Evolutionary conservation across 1,140 invertebrate species (phyloP).

Genomic region (Heliconius hewitsoni): DNA sequence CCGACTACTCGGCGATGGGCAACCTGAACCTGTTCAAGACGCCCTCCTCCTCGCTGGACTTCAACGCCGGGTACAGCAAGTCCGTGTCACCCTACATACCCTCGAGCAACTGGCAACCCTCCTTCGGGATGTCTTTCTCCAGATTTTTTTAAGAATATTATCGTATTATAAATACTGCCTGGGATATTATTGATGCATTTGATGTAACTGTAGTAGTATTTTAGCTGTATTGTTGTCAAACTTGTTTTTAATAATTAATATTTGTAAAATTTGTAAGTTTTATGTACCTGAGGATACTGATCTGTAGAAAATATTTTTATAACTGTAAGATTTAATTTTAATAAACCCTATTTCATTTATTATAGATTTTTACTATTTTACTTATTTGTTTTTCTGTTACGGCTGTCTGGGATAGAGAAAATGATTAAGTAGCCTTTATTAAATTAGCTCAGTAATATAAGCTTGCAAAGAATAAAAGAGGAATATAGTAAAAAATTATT

Average conservation of each 20-base stretch:
- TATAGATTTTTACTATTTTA: not conserved
- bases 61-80: slow-evolving; percentile 54
- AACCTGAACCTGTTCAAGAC: slow-evolving; percentile 58
- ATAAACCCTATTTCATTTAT: not conserved
- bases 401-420: not conserved
- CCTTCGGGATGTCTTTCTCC: slow-evolving; percentile 41
- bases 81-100: slow-evolving; percentile 50
- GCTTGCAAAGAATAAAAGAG: no score
- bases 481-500: no score
- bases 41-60: slow-evolving; percentile 52
- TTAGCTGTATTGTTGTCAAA: no score
- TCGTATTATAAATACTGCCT: not conserved
- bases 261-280: not conserved
- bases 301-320: not conserved
- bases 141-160: slow-evolving; percentile 42
- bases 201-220: not conserved
- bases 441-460: no score
- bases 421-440: no score
- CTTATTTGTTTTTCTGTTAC: no score
- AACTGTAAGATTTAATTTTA: not conserved
- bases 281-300: not conserved
- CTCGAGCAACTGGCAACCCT: slow-evolving; percentile 49
- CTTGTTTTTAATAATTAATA: no score
- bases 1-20: slow-evolving; percentile 57
- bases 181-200: not conserved